Conservation (phyloP, 2,113 vertebrate species). For the Poicephalus meyeri region DNA sequence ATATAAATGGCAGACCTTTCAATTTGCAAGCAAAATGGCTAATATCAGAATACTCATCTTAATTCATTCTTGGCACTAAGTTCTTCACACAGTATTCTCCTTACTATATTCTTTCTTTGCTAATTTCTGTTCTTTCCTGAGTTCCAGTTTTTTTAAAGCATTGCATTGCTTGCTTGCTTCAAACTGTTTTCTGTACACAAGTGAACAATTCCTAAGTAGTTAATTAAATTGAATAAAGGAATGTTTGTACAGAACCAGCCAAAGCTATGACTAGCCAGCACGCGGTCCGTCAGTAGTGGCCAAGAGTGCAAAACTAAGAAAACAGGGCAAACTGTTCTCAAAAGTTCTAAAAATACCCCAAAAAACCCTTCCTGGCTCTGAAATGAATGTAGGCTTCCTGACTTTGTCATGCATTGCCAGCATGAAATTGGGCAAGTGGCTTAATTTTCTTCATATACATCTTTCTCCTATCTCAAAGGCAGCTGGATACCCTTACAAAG, state of each 20-base stretch:
- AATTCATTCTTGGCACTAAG: not conserved
- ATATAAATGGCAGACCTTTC: not conserved
- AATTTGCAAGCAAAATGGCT: not conserved
- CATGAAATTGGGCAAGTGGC: not conserved
- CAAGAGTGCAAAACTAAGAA: not conserved
- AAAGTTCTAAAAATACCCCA: not conserved
- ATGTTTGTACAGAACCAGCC: not conserved
- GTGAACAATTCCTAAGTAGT: not conserved
- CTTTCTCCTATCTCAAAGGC: not conserved
- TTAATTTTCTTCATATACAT: not conserved
- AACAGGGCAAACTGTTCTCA: not conserved
- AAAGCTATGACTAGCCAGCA: not conserved
- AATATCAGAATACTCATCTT: not conserved
- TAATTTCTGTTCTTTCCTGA: not conserved
- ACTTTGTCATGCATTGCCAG: not conserved
- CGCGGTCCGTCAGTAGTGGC: not conserved
- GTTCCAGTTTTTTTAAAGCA: not conserved
- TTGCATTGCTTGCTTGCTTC: not conserved
- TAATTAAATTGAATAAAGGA: not conserved
- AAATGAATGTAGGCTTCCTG: not conserved
- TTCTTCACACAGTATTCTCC: not conserved
- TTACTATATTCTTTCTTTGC: not conserved
- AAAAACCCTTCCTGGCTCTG: not conserved
- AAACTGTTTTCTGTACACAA: not conserved
- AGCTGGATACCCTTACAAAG: not conserved